A percentile compares a stretch with the other conserved stretches of the same genome.
phyloP scores from a whole-genome alignment of 2,888 invertebrate species.

The Griposia aprilina region DNA sequence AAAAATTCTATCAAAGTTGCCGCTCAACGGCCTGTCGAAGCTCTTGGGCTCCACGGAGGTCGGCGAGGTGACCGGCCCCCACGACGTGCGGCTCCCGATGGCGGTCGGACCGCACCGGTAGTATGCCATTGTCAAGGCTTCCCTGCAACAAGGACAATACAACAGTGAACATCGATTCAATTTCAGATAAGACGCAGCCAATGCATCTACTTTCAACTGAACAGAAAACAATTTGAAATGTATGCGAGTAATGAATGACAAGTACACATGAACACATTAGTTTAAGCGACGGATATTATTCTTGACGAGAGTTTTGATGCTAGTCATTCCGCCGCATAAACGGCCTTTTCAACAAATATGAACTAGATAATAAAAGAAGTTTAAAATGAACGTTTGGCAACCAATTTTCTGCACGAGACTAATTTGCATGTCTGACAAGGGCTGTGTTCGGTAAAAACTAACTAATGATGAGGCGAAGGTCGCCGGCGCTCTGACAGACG shows the following conservation, averaged over 20 bases:
- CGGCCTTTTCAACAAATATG: slow-evolving; percentile 43
- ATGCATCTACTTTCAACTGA: slow-evolving; percentile 24
- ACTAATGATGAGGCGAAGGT: slow-evolving; percentile 74
- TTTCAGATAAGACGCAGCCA: slow-evolving; percentile 28
- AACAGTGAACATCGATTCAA: slow-evolving; percentile 50
- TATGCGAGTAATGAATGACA: slow-evolving; percentile 11
- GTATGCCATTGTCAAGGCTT: slow-evolving; percentile 82
- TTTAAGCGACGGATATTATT: slow-evolving; percentile 44
- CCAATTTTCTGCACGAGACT: slow-evolving; percentile 60
- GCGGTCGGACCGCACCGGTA: slow-evolving; percentile 88
- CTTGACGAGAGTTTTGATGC: slow-evolving; percentile 46
- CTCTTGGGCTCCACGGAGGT: slow-evolving; percentile 80
- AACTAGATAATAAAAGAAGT: slow-evolving; percentile 52
- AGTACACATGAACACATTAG: slow-evolving; percentile 40
- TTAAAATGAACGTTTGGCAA: slow-evolving; percentile 59
- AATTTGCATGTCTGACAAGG: slow-evolving; percentile 78
- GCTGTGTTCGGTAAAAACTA: slow-evolving; percentile 65
- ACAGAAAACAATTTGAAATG: slow-evolving; percentile 32
- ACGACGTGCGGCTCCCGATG: slow-evolving; percentile 88
- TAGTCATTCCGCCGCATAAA: slow-evolving; percentile 28
- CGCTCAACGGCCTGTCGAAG: slow-evolving; percentile 86
- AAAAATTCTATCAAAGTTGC: slow-evolving; percentile 88
- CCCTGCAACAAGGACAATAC: slow-evolving; percentile 72
- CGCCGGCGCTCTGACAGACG: slow-evolving; percentile 68
- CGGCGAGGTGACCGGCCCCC: slow-evolving; percentile 91